Evolutionary conservation across 2,888 invertebrate genomes (phyloP).

Genomic region (Rotaria macrura): DNA sequence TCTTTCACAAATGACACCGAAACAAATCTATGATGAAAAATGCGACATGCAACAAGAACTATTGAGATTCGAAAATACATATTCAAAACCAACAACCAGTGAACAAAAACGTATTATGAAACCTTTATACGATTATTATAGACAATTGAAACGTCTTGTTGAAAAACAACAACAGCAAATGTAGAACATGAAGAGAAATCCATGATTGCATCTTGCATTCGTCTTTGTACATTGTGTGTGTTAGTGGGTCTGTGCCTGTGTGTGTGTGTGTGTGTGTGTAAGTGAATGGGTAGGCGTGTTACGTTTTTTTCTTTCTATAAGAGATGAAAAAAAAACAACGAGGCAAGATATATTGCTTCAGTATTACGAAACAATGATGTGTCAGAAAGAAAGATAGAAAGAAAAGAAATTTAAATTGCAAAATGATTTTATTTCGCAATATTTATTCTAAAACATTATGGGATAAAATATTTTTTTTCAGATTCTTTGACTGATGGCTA

Average conservation of each 20-base stretch:
- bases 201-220: not conserved
- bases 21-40: not conserved
- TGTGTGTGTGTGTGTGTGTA: too few species aligned
- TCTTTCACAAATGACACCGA: not conserved
- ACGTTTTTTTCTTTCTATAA: not conserved
- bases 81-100: constrained; percentile 1
- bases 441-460: not conserved
- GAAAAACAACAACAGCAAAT: constrained; percentile 5
- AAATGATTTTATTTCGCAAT: not conserved
- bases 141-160: constrained; percentile 17
- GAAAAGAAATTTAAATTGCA: not conserved
- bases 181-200: not conserved
- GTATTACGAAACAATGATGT: not conserved
- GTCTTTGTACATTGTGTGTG: not conserved
- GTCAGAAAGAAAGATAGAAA: not conserved
- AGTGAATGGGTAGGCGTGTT: too few species aligned
- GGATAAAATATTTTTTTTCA: not conserved
- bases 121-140: constrained; percentile 17
- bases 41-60: not conserved
- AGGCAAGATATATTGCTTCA: not conserved
- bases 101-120: constrained; percentile 20
- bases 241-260: not conserved
- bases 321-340: not conserved
- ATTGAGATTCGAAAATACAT: not conserved
- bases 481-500: not conserved